Base-by-base conservation (phyloP, 1,140 invertebrate species). In the Philotrypesis tridentata region DNA sequence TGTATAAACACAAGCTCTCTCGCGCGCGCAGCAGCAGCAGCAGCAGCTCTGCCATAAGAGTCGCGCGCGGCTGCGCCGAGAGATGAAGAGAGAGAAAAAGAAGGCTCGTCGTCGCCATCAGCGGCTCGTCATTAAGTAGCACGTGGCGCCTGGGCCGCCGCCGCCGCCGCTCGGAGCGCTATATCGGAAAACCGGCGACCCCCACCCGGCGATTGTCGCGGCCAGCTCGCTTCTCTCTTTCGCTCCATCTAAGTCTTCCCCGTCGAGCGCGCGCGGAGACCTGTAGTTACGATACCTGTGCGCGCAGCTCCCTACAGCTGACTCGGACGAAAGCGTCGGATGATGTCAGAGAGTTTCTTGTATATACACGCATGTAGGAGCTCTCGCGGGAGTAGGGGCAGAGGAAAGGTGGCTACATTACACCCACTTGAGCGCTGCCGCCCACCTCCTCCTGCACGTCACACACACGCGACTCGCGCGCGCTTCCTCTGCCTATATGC, bases 241-340 rank as follows among this genome's bases (percentile, higher is more conserved):
- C 91, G 89, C 90, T 92, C 91, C 90, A 92, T 91, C 90, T 91
- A 92, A 91, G 90, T 92, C 88, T 85, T 43, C 33, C 2, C n/a
- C 29, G n/a, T n/a, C n/a, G n/a, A n/a, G n/a, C n/a, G n/a, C n/a
- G 27, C 63, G 21, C 7, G 70, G 27, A 23, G 21, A 37, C 12
- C 27, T 1, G 7, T 60, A 43, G 40, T 43, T 43, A 70, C 67
- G 14, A 61, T 63, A 61, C 29, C 48, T 25, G 73, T 11, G 23
- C 61, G n/a, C n/a, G n/a, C n/a, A n/a, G n/a, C n/a, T 71, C 67
- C 86, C 86, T 55, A 89, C 90, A 91, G 90, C 89, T 91, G 90
- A 90, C 88, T 87, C 81, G 78, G 37, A 77, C 71, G 72, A 82
- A 79, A 83, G 80, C 70, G 74, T 68, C 71, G 74, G 91, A 88